Evolutionary conservation across 2,888 invertebrate species (phyloP), one percentile per base, ranked within the genome.

Genomic region (Molanna angustata): DNA sequence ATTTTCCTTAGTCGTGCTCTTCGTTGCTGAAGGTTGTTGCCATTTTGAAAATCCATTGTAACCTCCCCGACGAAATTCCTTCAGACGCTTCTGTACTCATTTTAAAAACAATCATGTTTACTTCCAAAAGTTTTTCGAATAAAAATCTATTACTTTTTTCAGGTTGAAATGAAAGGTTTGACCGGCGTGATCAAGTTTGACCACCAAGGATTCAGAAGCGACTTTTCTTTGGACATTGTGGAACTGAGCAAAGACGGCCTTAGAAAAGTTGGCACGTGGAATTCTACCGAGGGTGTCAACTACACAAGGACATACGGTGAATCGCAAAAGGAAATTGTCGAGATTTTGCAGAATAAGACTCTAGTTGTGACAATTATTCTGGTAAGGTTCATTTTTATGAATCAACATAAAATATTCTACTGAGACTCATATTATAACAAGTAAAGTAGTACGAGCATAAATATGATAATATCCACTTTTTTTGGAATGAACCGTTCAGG

Each of bases 121-220:
- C n/a, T n/a, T n/a, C 6, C 11, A 16, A 31, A 21, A 9, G 14
- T 27, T 44, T 27, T 27, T 7, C 27, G 27, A 27, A 27, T 7
- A 6, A 27, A 7, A 7, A 27, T 27, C 13, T n/a, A n/a, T 20
- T 54, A 33, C 45, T 22, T 54, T 55, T 56, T 54, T 22, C 71
- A 93, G 92, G 88, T 94, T 58, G 91, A 92, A 76, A 90, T 93
- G 85, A 84, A 87, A 63, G 95, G 95, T n/a, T 75, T 94, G 62
- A 94, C 94, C 1, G 95, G 95, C 59, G 84, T 88, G 52, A 93
- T 96, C 64, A 91, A 91, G 73, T 94, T 96, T 71, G 94, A 95
- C 74, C 89, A 90, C 71, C 89, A 92, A 74, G 96, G 97, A 49
- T 91, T 93, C 71, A 82, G 97, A 55, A 89, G 91, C 40, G 90